A percentile compares a stretch with the other conserved stretches of the same genome.
Conservation (phyloP, 2,113 vertebrate genomes). For the Cathartes aura region DNA sequence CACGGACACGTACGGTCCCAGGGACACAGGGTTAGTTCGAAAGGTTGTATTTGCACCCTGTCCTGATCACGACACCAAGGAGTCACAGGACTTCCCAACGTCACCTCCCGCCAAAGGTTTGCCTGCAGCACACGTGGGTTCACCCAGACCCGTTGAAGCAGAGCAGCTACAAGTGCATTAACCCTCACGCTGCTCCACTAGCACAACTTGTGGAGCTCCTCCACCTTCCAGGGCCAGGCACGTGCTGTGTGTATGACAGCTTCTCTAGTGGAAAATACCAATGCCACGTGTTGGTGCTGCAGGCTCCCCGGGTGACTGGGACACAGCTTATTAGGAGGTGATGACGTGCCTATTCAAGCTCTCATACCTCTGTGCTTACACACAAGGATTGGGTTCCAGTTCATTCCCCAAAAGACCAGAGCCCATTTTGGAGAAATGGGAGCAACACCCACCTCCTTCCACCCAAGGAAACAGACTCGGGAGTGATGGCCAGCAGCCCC, state of each 20-base stretch:
- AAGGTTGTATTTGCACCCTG: not conserved
- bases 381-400: conserved; percentile 6
- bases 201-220: not conserved
- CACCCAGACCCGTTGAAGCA: not conserved
- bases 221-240: not conserved
- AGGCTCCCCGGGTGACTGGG: not conserved
- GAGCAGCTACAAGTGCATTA: not conserved
- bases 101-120: not conserved
- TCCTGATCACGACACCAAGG: not conserved
- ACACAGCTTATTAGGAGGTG: not conserved
- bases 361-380: not conserved
- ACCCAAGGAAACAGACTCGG: not conserved
- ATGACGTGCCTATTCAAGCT: not conserved
- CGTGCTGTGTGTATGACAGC: not conserved
- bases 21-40: not conserved
- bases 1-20: accelerated
- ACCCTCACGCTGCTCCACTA: not conserved
- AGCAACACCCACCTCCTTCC: not conserved
- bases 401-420: not conserved
- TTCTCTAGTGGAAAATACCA: conserved; percentile 53
- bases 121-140: not conserved
- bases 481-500: not conserved
- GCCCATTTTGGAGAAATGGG: not conserved
- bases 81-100: not conserved
- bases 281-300: not conserved